phyloP scores from a whole-genome alignment of 2,113 vertebrate species.

The Narcine bancroftii region DNA sequence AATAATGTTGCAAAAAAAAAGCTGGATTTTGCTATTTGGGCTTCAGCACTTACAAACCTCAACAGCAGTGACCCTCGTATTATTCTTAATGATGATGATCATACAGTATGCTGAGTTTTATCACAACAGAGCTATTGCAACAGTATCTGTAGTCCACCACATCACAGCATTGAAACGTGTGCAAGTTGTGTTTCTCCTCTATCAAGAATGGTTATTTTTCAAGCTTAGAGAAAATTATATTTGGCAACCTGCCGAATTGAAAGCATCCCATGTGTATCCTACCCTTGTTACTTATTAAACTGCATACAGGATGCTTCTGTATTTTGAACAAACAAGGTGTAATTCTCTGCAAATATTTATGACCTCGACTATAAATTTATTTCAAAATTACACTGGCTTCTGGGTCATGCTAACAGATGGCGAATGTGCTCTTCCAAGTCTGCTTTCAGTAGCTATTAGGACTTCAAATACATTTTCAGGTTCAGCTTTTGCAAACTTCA shows the following conservation, averaged over 20 bases:
- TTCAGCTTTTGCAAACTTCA: background rate
- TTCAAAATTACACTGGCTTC: background rate
- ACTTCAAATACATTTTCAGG: background rate
- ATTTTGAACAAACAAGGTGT: background rate
- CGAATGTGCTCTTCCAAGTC: background rate
- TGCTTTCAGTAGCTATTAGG: background rate
- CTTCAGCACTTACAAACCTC: background rate
- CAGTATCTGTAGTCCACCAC: background rate
- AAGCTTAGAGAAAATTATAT: background rate
- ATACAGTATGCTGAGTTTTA: background rate
- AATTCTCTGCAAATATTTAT: slow-evolving; percentile 12
- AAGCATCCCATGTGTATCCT: background rate
- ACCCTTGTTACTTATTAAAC: background rate
- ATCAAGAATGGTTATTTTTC: background rate
- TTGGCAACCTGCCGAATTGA: background rate
- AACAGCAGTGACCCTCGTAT: background rate
- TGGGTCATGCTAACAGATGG: background rate
- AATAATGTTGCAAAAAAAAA: background rate
- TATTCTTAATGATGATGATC: background rate
- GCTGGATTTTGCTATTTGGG: background rate
- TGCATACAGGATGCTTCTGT: background rate
- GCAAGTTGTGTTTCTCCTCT: background rate
- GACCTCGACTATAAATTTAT: background rate
- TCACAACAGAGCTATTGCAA: background rate
- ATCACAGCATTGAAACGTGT: background rate